Conservation (phyloP, 2,113 vertebrate genomes). For the Sinocyclocheilus anshuiensis region DNA sequence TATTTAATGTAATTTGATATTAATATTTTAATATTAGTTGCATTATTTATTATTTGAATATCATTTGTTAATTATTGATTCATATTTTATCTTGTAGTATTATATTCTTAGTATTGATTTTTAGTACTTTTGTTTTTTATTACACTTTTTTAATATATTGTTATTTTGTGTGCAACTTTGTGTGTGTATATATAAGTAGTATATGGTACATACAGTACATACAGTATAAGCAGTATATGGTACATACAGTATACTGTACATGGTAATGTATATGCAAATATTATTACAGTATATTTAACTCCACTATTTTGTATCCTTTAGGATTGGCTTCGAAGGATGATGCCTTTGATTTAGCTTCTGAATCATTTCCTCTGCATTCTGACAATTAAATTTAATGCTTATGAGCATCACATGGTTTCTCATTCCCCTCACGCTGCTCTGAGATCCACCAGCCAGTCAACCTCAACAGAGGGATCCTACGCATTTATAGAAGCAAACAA, state of each 20-base stretch:
- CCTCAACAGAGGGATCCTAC: background rate
- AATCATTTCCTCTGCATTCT: background rate
- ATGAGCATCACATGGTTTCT: slow-evolving; percentile 23
- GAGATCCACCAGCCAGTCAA: slow-evolving; percentile 24
- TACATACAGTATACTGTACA: too few species aligned
- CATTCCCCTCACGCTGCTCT: background rate
- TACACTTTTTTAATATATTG: too few species aligned
- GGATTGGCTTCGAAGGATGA: background rate
- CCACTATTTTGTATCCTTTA: too few species aligned
- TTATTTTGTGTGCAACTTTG: too few species aligned
- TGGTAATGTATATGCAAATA: too few species aligned
- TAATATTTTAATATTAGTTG: background rate
- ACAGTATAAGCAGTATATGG: too few species aligned
- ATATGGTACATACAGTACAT: too few species aligned
- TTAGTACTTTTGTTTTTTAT: too few species aligned
- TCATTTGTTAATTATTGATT: background rate
- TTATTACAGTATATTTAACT: too few species aligned
- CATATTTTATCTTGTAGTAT: background rate
- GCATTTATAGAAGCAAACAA: slow-evolving; percentile 24
- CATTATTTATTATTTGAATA: background rate
- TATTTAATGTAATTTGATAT: background rate
- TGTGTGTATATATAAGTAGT: too few species aligned
- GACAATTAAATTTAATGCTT: slow-evolving; percentile 11
- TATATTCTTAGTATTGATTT: background rate
- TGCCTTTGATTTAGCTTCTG: background rate